These are phyloP conservation scores for Chaetogeoica ovagalla DNA, from an alignment of 2,888 invertebrate species.

Conservation along the genomic window DNA sequence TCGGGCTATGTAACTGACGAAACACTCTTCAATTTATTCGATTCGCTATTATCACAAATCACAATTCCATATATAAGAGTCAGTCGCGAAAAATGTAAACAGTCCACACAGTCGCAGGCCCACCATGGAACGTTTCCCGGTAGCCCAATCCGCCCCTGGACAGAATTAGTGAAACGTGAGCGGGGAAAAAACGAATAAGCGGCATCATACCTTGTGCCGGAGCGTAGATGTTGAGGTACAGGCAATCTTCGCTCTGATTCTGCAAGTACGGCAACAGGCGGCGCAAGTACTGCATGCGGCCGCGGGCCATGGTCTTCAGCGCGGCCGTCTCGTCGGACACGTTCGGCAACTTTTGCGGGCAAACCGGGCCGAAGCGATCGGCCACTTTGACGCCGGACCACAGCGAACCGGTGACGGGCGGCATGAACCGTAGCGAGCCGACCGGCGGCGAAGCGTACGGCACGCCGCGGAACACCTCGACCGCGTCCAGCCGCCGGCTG, in stretches of 20 bases:
- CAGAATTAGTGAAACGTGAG: too few species aligned
- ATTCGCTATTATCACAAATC: too few species aligned
- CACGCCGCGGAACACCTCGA: constrained; percentile 90
- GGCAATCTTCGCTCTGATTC: constrained; percentile 95
- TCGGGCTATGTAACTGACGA: too few species aligned
- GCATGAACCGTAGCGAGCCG: constrained; percentile 90
- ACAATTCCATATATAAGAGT: too few species aligned
- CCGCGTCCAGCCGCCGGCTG: constrained; percentile 79
- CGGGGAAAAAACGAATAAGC: too few species aligned
- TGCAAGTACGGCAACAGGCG: constrained; percentile 83
- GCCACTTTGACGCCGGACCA: constrained; percentile 89
- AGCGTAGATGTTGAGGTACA: constrained; percentile 94
- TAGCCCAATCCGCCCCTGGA: too few species aligned
- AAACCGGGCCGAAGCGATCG: constrained; percentile 85
- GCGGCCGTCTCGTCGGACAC: constrained; percentile 82
- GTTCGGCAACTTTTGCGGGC: constrained; percentile 88
- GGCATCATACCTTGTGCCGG: constrained; percentile 81
- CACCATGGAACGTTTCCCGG: too few species aligned
- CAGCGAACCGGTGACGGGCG: constrained; percentile 88
- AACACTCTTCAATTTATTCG: too few species aligned
- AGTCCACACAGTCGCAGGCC: too few species aligned
- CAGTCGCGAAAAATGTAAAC: too few species aligned
- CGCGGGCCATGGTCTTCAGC: constrained; percentile 82
- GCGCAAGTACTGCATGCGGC: constrained; percentile 83
- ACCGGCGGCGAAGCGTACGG: constrained; percentile 93